Evolutionary conservation across 2,888 invertebrate genomes (phyloP), one percentile per base, ranked within the genome.

Genomic region (Andrena dorsata): DNA sequence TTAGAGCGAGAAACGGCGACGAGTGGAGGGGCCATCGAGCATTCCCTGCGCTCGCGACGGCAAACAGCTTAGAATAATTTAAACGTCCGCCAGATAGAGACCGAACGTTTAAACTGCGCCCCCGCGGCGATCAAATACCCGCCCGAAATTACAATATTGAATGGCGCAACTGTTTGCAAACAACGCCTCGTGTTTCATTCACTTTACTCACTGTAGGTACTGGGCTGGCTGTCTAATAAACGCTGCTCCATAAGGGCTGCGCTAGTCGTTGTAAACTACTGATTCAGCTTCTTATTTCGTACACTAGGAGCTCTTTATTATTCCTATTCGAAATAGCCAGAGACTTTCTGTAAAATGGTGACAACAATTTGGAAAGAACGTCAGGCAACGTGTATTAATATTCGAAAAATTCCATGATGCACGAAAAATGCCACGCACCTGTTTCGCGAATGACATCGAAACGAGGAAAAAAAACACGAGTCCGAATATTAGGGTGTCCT

Each of bases 11-110:
- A 30, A 41, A 41, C 30, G 64, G 23, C 66, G 23, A 28, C 35
- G 64, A 47, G 41, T 41, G 41, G n/a, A 65, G 58, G 66, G 66
- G 32, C 66, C 53, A 20, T 70, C 49, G 78, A 51, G 73, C 68
- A 32, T 26, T 60, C 32, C 53, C 26, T 26, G 23, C 32, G 63
- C 26, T 41, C 26, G 63, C 68, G 58, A 64, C 74, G 82, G 75
- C 83, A 83, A 83, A 83, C 61, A 82, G 74, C 83, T 82, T 78
- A 72, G 78, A 83, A 83, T 83, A 78, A 82, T 83, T 83, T 75
- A 82, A 64, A 35, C 56, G 71, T 66, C 63, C 47, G 41, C 23
- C 61, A 35, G 70, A 49, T 65, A 61, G 61, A 47, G 35, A 63
- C 26, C 23, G 58, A 66, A 71, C 75, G 71, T 81, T 82, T 68